Evolutionary conservation across 1,140 invertebrate species (phyloP).

Genomic region (Aphis craccivora): DNA sequence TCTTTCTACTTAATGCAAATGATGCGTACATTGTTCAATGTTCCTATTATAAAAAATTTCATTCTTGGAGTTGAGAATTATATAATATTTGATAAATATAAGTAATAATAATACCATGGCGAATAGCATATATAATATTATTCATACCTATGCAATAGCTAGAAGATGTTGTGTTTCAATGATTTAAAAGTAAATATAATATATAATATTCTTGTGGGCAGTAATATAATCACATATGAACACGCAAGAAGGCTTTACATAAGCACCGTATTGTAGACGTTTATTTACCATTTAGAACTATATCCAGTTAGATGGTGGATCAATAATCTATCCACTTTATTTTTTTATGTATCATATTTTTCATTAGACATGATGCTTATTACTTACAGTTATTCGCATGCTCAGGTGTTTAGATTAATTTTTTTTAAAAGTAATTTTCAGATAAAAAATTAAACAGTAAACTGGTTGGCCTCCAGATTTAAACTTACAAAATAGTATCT

Average conservation of each 20-base stretch:
- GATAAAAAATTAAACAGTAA: background rate
- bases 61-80: background rate
- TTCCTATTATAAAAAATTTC: background rate
- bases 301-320: too few relatives aligned
- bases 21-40: background rate
- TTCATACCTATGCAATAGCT: background rate
- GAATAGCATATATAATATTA: background rate
- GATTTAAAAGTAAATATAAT: background rate
- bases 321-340: too few relatives aligned
- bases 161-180: background rate
- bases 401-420: background rate
- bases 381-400: background rate
- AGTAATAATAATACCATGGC: background rate
- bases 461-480: background rate
- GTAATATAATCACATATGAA: too few relatives aligned
- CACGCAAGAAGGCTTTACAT: too few relatives aligned
- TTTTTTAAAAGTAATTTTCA: background rate
- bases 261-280: background rate
- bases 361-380: background rate
- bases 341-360: too few relatives aligned
- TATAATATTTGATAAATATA: background rate
- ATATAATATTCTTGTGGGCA: background rate
- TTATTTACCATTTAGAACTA: too few relatives aligned
- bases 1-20: background rate
- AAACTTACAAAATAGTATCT: background rate